phyloP scores from a whole-genome alignment of 2,113 vertebrate species.

The Phocoena sinus region DNA sequence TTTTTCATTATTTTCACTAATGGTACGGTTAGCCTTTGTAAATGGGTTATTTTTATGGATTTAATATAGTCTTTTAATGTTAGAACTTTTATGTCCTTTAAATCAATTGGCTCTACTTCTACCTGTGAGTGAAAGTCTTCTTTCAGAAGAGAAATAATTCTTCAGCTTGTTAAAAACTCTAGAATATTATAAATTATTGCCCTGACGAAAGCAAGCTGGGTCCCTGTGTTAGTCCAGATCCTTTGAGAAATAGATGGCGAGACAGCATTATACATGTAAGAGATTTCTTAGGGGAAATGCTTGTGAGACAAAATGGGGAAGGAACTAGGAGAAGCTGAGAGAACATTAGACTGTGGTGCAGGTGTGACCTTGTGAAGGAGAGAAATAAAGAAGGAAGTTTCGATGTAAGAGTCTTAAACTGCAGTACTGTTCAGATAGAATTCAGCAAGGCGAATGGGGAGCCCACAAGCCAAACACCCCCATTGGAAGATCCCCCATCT shows the following conservation, averaged over 20 bases:
- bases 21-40: background rate
- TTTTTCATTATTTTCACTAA: constrained; percentile 38
- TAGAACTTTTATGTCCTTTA: background rate
- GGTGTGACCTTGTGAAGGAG: background rate
- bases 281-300: background rate
- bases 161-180: background rate
- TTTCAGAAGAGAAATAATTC: background rate
- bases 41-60: constrained; percentile 16
- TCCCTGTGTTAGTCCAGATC: background rate
- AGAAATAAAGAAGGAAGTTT: background rate
- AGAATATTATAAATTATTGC: background rate
- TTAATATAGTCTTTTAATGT: background rate
- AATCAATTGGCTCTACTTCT: background rate
- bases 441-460: background rate
- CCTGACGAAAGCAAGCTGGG: background rate
- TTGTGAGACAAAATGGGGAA: background rate
- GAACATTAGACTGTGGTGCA: background rate
- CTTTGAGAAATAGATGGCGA: background rate
- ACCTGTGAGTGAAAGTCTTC: background rate
- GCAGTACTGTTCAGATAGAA: background rate
- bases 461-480: background rate
- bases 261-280: background rate
- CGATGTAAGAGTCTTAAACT: background rate
- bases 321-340: background rate
- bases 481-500: background rate